Evolutionary conservation across 2,113 vertebrate genomes (phyloP).

Genomic region (Machaerirhynchus nigripectus): DNA sequence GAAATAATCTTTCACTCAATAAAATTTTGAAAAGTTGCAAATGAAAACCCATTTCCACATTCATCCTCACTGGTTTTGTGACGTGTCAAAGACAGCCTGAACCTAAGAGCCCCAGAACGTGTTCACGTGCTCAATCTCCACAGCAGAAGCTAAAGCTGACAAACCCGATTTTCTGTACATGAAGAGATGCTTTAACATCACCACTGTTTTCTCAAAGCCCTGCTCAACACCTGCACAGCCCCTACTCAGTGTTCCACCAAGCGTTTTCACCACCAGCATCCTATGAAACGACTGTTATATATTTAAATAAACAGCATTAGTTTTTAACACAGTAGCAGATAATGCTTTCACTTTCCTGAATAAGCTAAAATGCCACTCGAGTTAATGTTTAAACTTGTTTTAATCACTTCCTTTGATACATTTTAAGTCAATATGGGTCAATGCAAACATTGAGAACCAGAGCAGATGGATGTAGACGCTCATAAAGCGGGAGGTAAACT

Average conservation of each 20-base stretch:
- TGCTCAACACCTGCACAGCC: neutral
- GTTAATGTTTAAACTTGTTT: conserved; percentile 83
- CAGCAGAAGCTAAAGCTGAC: neutral
- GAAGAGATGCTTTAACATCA: neutral
- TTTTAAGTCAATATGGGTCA: conserved; percentile 74
- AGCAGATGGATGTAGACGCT: conserved; percentile 84
- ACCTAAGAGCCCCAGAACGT: neutral
- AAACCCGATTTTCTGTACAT: neutral
- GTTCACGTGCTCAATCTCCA: neutral
- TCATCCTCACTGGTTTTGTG: neutral
- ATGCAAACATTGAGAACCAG: conserved; percentile 75
- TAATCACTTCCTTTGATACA: conserved; percentile 77
- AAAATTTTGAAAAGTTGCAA: neutral
- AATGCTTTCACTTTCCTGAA: conserved; percentile 50
- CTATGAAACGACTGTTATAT: neutral
- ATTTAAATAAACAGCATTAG: neutral
- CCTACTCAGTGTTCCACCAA: neutral
- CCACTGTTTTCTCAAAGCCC: neutral
- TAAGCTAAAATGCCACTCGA: conserved; percentile 51
- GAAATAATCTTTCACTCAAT: neutral
- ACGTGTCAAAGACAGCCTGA: neutral
- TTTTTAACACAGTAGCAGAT: conserved; percentile 50
- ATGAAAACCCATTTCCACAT: neutral
- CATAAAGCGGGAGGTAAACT: conserved; percentile 72
- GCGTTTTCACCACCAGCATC: neutral